These are phyloP conservation scores for Hypomesus transpacificus DNA, from an alignment of 2,113 vertebrate genomes.

Conservation along the genomic window DNA sequence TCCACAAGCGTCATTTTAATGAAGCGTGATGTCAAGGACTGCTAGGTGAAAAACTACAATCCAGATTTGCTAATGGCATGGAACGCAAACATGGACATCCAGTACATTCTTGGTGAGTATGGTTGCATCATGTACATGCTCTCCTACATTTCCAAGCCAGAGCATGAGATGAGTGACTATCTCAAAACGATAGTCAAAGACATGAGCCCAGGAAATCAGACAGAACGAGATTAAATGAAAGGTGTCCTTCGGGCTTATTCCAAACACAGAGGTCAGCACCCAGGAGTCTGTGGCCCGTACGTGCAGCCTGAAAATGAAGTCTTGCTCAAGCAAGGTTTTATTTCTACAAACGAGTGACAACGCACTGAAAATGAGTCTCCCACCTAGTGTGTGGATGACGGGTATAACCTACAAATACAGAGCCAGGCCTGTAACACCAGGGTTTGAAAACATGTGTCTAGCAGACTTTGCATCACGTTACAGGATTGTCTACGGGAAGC, in stretches of 20 bases:
- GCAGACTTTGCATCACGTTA: background rate
- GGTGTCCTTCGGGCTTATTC: conserved; percentile 20
- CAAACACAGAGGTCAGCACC: conserved; percentile 21
- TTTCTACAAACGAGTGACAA: conserved; percentile 7
- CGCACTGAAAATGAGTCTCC: background rate
- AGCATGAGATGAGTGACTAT: conserved; percentile 33
- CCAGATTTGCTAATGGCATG: background rate
- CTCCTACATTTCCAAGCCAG: conserved; percentile 27
- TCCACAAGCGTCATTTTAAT: too few species aligned
- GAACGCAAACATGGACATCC: too few species aligned
- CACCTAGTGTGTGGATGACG: too few species aligned
- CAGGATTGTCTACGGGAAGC: too few species aligned
- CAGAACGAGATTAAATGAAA: conserved; percentile 26
- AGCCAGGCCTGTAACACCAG: background rate
- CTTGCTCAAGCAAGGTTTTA: conserved; percentile 1
- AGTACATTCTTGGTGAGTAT: conserved; percentile 4
- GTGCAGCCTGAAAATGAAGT: conserved; percentile 17
- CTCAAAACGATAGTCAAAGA: conserved; percentile 12
- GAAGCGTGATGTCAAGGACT: too few species aligned
- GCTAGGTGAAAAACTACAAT: too few species aligned
- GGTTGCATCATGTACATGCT: conserved; percentile 22
- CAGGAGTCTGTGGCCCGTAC: conserved; percentile 24
- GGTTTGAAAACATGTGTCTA: conserved; percentile 7
- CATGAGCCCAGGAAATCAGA: background rate
- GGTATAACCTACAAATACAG: conserved; percentile 9